phyloP scores from a whole-genome alignment of 2,888 invertebrate genomes.

The Spatulosminthurus flaviceps region DNA sequence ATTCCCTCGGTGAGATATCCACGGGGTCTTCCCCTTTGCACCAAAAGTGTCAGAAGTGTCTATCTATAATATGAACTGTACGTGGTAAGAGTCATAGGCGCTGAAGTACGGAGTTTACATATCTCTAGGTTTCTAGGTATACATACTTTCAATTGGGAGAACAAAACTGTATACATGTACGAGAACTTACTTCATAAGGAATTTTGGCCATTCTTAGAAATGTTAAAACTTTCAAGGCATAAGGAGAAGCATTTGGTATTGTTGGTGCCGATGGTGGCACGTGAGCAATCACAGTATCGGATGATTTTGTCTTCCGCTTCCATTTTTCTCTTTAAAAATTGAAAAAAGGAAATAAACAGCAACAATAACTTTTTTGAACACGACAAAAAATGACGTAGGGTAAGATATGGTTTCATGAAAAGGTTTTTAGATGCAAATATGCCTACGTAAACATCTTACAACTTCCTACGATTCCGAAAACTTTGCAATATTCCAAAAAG shows the following conservation, averaged over 20 bases:
- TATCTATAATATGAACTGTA: constrained; percentile 19
- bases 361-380: too few species aligned
- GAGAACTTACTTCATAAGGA: constrained; percentile 65
- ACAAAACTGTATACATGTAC: too few species aligned
- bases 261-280: constrained; percentile 10
- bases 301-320: not conserved
- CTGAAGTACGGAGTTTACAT: too few species aligned
- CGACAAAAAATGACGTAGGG: not conserved
- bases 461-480: not conserved
- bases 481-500: not conserved
- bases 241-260: constrained; percentile 66
- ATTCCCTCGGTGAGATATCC: constrained; percentile 55
- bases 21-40: constrained; percentile 59
- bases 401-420: not conserved
- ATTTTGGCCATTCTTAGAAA: constrained; percentile 66
- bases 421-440: not conserved
- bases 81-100: too few species aligned
- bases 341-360: not conserved
- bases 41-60: constrained; percentile 49
- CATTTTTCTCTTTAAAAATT: constrained; percentile 27
- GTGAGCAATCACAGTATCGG: constrained; percentile 25
- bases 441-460: constrained; percentile 21
- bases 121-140: too few species aligned
- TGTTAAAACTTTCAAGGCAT: constrained; percentile 67
- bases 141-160: too few species aligned